Conservation (phyloP, 35 echinoderm and acorn worm genomes). For the Anneissia japonica region DNA sequence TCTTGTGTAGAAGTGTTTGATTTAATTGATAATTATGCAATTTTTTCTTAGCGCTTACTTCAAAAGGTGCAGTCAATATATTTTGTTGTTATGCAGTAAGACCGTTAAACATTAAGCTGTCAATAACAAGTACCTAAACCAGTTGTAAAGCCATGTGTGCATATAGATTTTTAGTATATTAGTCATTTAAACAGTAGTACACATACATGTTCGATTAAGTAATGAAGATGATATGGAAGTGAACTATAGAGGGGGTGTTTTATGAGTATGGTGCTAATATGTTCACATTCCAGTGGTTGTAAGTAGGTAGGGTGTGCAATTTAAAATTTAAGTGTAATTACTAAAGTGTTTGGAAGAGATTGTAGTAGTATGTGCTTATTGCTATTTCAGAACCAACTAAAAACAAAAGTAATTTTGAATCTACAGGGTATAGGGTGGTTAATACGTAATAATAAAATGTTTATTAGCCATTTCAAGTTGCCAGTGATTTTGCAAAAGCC, state of each 20-base stretch:
- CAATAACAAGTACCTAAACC: background rate
- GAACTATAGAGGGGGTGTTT: background rate
- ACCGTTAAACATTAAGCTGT: background rate
- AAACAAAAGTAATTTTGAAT: too few species aligned
- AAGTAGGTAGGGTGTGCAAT: background rate
- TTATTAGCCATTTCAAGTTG: too few species aligned
- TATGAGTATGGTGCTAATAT: background rate
- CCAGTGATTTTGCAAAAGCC: too few species aligned
- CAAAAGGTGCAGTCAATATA: background rate
- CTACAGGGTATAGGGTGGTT: too few species aligned
- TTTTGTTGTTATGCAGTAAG: background rate
- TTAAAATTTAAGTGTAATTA: background rate
- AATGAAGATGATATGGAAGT: too few species aligned
- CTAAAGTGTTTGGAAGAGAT: too few species aligned
- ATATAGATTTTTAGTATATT: background rate
- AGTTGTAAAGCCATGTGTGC: background rate
- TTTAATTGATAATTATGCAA: background rate
- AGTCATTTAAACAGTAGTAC: too few species aligned
- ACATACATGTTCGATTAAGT: too few species aligned
- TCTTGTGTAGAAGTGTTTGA: too few species aligned
- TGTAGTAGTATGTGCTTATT: too few species aligned
- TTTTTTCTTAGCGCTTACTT: background rate
- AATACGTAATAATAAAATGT: too few species aligned
- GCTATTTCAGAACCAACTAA: too few species aligned
- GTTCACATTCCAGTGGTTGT: background rate